Conservation (phyloP, 1,140 invertebrate species). For the Watersipora subatra region DNA sequence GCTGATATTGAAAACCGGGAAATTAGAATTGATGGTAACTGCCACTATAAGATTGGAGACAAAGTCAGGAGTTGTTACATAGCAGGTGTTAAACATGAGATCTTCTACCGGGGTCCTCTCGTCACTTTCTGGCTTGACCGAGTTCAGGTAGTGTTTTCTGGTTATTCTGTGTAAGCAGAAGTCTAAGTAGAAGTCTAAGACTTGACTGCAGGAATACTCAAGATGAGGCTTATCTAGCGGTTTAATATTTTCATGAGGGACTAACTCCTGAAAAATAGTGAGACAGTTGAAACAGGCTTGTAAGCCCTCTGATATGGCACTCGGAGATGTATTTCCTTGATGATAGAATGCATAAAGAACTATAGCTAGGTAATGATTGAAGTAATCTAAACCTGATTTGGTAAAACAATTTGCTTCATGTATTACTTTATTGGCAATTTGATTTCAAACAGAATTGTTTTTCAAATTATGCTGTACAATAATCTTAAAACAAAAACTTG, state of each 20-base stretch:
- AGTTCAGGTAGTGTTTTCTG: conserved; percentile 14
- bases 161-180: too few species aligned
- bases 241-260: not conserved
- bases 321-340: too few species aligned
- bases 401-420: too few species aligned
- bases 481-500: too few species aligned
- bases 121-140: conserved; percentile 32
- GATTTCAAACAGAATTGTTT: too few species aligned
- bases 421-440: too few species aligned
- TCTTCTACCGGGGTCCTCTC: conserved; percentile 30
- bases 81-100: conserved; percentile 14
- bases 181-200: too few species aligned
- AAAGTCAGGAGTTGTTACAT: conserved; percentile 20
- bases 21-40: conserved; percentile 19
- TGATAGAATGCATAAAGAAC: too few species aligned
- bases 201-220: too few species aligned
- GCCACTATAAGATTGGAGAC: conserved; percentile 33
- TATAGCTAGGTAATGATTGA: too few species aligned
- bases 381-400: too few species aligned
- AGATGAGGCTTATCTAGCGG: not conserved
- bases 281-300: not conserved
- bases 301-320: not conserved
- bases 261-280: not conserved
- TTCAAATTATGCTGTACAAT: too few species aligned
- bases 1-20: conserved; percentile 11